phyloP scores from a whole-genome alignment of 2,797 vertebrate species.

The Bovichtus diacanthus region DNA sequence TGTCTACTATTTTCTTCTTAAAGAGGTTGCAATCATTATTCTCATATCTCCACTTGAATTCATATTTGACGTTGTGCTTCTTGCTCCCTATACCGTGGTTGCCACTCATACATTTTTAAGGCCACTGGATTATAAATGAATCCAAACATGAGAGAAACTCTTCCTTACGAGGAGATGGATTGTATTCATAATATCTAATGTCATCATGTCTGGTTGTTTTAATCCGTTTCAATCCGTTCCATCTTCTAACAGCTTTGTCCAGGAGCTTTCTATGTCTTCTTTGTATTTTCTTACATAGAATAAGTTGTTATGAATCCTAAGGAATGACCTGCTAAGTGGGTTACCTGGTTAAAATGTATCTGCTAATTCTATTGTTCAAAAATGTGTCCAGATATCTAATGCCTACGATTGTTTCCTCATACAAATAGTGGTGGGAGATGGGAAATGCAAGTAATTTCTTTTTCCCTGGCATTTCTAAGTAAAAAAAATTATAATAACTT shows the following conservation, averaged over 20 bases:
- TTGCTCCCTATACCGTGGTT: too few species aligned
- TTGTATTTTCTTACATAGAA: neutral
- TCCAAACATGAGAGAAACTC: neutral
- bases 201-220: neutral
- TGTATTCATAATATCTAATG: neutral
- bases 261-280: neutral
- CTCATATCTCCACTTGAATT: neutral
- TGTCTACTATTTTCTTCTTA: conserved; percentile 16
- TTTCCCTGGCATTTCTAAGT: neutral
- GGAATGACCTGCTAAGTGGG: too few species aligned
- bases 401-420: neutral
- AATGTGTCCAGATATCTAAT: neutral
- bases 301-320: too few species aligned
- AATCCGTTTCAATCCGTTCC: neutral
- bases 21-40: conserved; percentile 8
- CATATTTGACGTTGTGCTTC: neutral
- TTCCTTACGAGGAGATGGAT: neutral
- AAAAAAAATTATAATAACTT: neutral
- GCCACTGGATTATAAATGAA: neutral
- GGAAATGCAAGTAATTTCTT: neutral
- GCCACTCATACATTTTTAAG: neutral
- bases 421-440: neutral
- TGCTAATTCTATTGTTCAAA: neutral
- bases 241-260: neutral
- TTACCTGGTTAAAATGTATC: too few species aligned